Conservation (phyloP, 2,888 invertebrate species). For the Drosophila colorata region DNA sequence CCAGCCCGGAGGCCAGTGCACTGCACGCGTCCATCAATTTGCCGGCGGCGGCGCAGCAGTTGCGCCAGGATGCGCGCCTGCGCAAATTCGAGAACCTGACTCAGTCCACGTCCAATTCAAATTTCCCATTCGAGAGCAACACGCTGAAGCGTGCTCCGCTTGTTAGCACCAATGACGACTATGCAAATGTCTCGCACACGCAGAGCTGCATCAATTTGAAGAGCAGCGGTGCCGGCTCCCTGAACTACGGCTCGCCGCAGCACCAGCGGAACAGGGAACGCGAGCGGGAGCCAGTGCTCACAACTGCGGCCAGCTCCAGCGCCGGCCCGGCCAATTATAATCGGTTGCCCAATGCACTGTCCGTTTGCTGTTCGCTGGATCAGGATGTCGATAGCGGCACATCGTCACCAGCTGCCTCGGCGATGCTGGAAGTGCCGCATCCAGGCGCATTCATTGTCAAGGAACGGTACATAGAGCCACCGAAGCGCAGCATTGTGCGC, state of each 20-base stretch:
- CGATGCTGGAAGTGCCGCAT: constrained; percentile 49
- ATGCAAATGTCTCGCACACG: constrained; percentile 74
- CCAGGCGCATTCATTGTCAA: constrained; percentile 86
- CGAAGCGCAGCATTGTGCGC: constrained; percentile 85
- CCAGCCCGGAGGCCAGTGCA: constrained; percentile 27
- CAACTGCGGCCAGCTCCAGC: background rate
- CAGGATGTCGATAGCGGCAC: constrained; percentile 9
- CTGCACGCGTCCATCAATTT: constrained; percentile 81
- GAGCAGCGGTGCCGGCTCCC: constrained; percentile 46
- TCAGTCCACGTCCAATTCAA: constrained; percentile 83
- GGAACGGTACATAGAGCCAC: constrained; percentile 86
- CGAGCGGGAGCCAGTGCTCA: constrained; percentile 1
- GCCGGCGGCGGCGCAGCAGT: constrained; percentile 70
- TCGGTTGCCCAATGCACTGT: constrained; percentile 40
- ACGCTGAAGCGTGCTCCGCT: constrained; percentile 76
- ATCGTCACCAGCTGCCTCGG: background rate
- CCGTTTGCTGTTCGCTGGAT: constrained; percentile 49
- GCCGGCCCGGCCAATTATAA: constrained; percentile 14
- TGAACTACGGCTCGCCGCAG: constrained; percentile 62
- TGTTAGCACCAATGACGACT: constrained; percentile 65
- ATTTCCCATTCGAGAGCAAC: constrained; percentile 83
- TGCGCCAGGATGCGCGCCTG: constrained; percentile 80
- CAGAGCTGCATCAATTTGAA: constrained; percentile 83
- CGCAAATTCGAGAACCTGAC: constrained; percentile 82
- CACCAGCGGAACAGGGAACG: constrained; percentile 38